Conservation (phyloP, 64 coral and sea anemone species). For the Pachyseris speciosa region DNA sequence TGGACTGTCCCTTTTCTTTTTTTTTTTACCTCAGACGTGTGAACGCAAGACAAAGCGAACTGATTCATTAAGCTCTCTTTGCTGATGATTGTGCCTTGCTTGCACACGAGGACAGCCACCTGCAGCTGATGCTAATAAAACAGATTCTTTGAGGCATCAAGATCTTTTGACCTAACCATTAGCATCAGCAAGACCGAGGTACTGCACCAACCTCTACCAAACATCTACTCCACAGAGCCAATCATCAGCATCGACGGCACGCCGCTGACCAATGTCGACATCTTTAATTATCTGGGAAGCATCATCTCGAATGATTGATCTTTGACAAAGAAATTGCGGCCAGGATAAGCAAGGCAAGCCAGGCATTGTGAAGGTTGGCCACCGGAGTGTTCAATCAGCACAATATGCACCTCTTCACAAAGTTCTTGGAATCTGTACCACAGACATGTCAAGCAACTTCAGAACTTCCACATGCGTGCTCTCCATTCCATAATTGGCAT, state of each 20-base stretch:
- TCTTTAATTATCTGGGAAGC: constrained; percentile 44
- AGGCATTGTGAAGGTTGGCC: too few species aligned
- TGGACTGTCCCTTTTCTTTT: too few species aligned
- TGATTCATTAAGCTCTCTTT: too few species aligned
- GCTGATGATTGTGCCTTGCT: too few species aligned
- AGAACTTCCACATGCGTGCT: constrained; percentile 44
- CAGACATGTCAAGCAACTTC: constrained; percentile 39
- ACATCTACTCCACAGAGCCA: too few species aligned
- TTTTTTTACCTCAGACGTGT: too few species aligned
- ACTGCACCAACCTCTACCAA: constrained; percentile 11
- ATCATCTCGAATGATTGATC: constrained; percentile 49
- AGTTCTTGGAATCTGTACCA: constrained; percentile 38
- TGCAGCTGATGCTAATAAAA: too few species aligned
- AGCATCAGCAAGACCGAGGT: too few species aligned
- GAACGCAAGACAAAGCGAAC: too few species aligned
- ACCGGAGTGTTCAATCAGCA: constrained; percentile 19
- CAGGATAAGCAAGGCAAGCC: constrained; percentile 56
- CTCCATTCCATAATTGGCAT: constrained; percentile 49
- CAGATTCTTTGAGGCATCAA: too few species aligned
- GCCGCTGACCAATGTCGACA: constrained; percentile 11
- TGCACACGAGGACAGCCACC: too few species aligned
- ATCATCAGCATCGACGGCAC: constrained; percentile 34
- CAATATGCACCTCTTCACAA: constrained; percentile 22
- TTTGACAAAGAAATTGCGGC: constrained; percentile 59
- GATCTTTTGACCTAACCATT: too few species aligned